Percentiles rank a stretch among this genome's conserved stretches.
These are phyloP conservation scores for Gallinago paraguaiae DNA, from an alignment of 2,113 vertebrate species.

Conservation along the genomic window DNA sequence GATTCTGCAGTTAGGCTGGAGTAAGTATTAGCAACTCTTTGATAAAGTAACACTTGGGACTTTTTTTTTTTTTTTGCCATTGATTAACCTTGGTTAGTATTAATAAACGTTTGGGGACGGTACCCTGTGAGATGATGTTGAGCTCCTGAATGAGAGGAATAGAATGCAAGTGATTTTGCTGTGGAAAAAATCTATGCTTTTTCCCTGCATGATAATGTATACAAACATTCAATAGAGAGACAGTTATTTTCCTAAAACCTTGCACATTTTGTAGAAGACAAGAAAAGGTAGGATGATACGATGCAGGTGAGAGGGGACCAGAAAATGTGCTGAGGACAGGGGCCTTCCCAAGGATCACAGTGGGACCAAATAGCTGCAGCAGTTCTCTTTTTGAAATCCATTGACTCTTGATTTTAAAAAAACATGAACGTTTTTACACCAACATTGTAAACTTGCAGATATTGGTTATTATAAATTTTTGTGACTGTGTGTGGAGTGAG, in stretches of 20 bases:
- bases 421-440: neutral
- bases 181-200: neutral
- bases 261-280: neutral
- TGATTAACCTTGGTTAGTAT: neutral
- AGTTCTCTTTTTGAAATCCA: neutral
- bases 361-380: neutral
- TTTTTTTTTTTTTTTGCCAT: neutral
- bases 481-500: neutral
- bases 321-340: neutral
- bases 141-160: neutral
- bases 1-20: constrained; percentile 83
- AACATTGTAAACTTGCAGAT: neutral
- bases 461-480: neutral
- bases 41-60: neutral
- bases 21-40: constrained; percentile 79
- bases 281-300: neutral
- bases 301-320: neutral
- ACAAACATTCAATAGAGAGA: neutral
- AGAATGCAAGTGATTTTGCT: neutral
- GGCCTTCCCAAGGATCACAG: neutral
- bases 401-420: neutral
- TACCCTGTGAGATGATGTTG: neutral
- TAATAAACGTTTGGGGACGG: neutral
- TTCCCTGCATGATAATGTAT: neutral
- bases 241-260: neutral